Base-by-base conservation (phyloP, 2,113 vertebrate species). In the Microcebus jonahi region DNA sequence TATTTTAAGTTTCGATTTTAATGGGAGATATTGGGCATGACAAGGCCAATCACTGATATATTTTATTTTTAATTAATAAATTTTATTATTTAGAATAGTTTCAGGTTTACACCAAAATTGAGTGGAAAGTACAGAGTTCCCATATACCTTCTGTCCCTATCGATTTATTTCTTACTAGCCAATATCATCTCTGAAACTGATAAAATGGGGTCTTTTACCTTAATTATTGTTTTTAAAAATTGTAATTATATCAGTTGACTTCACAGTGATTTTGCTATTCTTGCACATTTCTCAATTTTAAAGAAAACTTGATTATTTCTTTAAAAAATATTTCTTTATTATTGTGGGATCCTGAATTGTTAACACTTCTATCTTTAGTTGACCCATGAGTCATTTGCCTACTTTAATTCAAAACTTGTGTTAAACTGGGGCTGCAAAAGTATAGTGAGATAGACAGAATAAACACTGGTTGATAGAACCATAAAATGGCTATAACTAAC, bases 21-120 rank as follows among this genome's bases (percentile, higher is more conserved):
- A 95, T 96, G 34, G 90, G 95, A 88, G 86, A 98, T 97, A 98
- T 98, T 98, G 97, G 55, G 50, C 86, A 96, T 76, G 80, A 96
- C 92, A 50, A 96, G 15, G 34, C 71, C 39, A 6, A 42, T 73
- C 92, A 76, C 63, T 98, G 92, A 98, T 88, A 83, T 92, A 50
- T 84, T 75, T 82, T 67, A 27, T 71, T 86, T 92, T 63, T 11
- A 48, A 77, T 85, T 84, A 77, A 73, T 27, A 50, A 34, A 23
- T 55, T 70, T 88, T 85, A 90, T 88, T 85, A 8, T 42, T 84
- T 39, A 65, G 50, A 80, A 36, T 23, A 75, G 42, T 34, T 91
- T 95, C 77, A 63, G 5, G 31, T 68, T 90, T 29, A 90, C 6
- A 77, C 15, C 9, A 97, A 87, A 63, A 79, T 4, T 77, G 11